These are phyloP conservation scores for Agriopis marginaria DNA, from an alignment of 2,888 invertebrate genomes.

Conservation along the genomic window DNA sequence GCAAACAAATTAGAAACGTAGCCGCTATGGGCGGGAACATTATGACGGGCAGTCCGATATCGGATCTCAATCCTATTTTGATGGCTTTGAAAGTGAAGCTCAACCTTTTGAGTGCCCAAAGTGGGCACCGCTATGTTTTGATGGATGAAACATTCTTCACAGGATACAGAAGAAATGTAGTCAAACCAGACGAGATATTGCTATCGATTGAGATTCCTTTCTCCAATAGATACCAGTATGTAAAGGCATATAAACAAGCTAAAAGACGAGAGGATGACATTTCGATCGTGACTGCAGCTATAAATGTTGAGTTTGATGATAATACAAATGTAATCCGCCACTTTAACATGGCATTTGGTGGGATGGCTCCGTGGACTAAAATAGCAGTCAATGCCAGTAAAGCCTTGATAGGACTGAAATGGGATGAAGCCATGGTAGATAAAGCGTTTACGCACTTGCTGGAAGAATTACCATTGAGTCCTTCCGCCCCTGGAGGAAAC, in stretches of 20 bases:
- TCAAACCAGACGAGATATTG: conserved; percentile 90
- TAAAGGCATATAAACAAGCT: conserved; percentile 93
- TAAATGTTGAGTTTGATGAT: conserved; percentile 89
- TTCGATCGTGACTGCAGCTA: conserved; percentile 93
- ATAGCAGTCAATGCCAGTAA: conserved; percentile 90
- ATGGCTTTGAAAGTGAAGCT: conserved; percentile 93
- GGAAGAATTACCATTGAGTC: conserved; percentile 92
- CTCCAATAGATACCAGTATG: conserved; percentile 88
- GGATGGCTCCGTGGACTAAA: conserved; percentile 96
- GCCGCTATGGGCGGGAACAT: conserved; percentile 97
- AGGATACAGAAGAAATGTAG: conserved; percentile 91
- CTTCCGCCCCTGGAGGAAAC: conserved; percentile 94
- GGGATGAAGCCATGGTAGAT: conserved; percentile 90
- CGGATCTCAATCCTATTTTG: conserved; percentile 97
- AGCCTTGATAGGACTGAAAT: conserved; percentile 86
- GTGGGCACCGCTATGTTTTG: conserved; percentile 85
- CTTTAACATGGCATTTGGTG: conserved; percentile 93
- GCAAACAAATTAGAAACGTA: conserved; percentile 98
- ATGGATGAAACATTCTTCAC: conserved; percentile 93
- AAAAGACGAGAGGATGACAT: conserved; percentile 96
- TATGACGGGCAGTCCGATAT: conserved; percentile 98
- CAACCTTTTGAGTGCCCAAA: conserved; percentile 86
- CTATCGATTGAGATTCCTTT: conserved; percentile 91
- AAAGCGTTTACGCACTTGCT: conserved; percentile 88
- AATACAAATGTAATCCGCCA: conserved; percentile 84